Base-by-base conservation (phyloP, 2,888 invertebrate genomes). In the Labia minor region DNA sequence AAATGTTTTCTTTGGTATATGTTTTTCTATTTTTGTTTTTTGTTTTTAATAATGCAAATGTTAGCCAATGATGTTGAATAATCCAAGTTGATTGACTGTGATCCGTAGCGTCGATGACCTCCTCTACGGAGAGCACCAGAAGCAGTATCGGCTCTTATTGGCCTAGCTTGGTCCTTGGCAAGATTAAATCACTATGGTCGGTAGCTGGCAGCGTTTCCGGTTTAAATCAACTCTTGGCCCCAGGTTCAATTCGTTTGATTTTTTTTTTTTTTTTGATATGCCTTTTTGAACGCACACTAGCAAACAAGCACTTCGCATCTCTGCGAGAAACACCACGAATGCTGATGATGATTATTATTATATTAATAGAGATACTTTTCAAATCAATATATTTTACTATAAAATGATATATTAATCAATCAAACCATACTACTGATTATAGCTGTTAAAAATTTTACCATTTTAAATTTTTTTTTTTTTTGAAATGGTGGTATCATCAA, bases 131-230 rank as follows among this genome's bases (percentile, higher is more conserved):
- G 72, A 49, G 49, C 16, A 49, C 49, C 14, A 49, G 49, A 49
- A 49, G 49, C 49, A 49, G 49, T 14, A 16, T 49, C 49, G 78
- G 80, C 70, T 80, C 83, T 68, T 80, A 81, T 73, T 89, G 89
- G 89, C 87, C 87, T 70, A 87, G 87, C 73, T 80, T 89, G 76
- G 89, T 92, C 74, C 86, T 92, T 78, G 90, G 90, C 76, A 92
- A 92, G 83, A 92, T 93, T 79, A 88, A 90, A 75, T 92, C 92
- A 63, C 81, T 93, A 70, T 92, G 92, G 92, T 89, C 86, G 72
- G 63, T 68, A 63, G 66, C 64, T n/a, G 64, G 69, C 69, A 87
- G 85, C 78, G 79, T 68, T 61, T 70, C 84, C 69, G 92, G 91
- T 74, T 83, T 92, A 75, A 91, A 91, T 82, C 90, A 90, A 78